These are phyloP conservation scores for Lagria hirta DNA, from an alignment of 2,888 invertebrate species.

Conservation along the genomic window DNA sequence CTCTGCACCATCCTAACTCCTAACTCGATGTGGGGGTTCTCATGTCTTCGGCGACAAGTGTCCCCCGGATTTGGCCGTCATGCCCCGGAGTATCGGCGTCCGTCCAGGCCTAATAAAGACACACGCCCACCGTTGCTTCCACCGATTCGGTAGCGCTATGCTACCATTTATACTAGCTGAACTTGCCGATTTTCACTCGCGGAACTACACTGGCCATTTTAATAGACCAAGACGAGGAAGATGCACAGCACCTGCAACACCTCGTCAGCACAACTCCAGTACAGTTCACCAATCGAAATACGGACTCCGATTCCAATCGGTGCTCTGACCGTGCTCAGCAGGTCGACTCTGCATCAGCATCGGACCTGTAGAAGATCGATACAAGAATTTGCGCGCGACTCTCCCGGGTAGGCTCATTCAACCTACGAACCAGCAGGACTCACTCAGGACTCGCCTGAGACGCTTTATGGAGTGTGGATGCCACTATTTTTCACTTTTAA, in stretches of 20 bases:
- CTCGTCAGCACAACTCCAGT: constrained; percentile 23
- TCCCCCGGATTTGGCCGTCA: constrained; percentile 53
- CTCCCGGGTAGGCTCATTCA: constrained; percentile 33
- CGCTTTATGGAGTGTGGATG: too few species aligned
- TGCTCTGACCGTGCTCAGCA: constrained; percentile 24
- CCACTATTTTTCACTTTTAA: too few species aligned
- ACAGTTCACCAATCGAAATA: constrained; percentile 18
- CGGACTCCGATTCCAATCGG: constrained; percentile 25
- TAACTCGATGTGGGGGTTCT: constrained; percentile 46
- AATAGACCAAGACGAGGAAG: constrained; percentile 31
- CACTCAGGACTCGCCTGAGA: too few species aligned
- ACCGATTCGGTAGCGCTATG: too few species aligned
- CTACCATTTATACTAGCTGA: constrained; percentile 48
- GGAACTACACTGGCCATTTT: constrained; percentile 46
- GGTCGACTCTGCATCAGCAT: constrained; percentile 33
- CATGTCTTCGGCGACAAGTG: constrained; percentile 48
- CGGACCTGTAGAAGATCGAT: constrained; percentile 31
- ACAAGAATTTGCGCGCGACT: constrained; percentile 43
- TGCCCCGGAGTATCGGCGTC: constrained; percentile 42
- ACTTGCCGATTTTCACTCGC: constrained; percentile 45
- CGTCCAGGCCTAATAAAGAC: constrained; percentile 28
- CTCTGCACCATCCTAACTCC: constrained; percentile 52
- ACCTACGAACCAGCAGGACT: too few species aligned
- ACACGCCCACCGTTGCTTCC: constrained; percentile 37
- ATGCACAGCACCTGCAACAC: constrained; percentile 28